phyloP scores from a whole-genome alignment of 2,888 invertebrate species.

The Papilio protenor region DNA sequence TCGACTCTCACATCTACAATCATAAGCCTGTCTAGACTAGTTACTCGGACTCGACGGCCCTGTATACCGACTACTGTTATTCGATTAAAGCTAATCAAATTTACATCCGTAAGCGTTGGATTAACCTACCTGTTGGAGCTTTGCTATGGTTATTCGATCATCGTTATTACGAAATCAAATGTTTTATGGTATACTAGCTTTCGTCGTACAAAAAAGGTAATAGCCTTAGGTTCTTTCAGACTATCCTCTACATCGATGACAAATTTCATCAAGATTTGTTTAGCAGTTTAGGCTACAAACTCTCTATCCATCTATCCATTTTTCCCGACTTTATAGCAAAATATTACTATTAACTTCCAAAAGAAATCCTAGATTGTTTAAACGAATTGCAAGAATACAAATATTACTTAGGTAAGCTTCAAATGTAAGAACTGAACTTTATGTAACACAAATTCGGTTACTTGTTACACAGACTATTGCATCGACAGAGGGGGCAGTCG shows the following conservation, averaged over 20 bases:
- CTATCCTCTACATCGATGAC: too few relatives aligned
- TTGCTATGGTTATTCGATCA: constrained; percentile 36
- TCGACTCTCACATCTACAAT: constrained; percentile 46
- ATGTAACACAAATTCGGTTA: background rate
- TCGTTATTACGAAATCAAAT: constrained; percentile 35
- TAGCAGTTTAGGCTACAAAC: too few relatives aligned
- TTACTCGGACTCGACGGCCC: constrained; percentile 42
- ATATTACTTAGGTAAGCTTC: too few relatives aligned
- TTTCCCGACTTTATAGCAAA: background rate
- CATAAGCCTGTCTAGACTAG: constrained; percentile 45
- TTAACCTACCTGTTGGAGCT: constrained; percentile 47
- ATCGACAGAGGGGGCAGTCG: background rate
- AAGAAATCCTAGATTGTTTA: background rate
- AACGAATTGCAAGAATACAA: too few relatives aligned
- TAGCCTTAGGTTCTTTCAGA: too few relatives aligned
- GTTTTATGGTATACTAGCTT: constrained; percentile 2
- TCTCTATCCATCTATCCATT: background rate
- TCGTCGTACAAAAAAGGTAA: too few relatives aligned
- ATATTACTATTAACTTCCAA: background rate
- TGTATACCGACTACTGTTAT: constrained; percentile 49
- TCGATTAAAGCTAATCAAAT: constrained; percentile 52
- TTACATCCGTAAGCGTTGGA: constrained; percentile 49
- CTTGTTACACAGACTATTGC: background rate
- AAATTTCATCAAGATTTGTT: too few relatives aligned
- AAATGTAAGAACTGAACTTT: too few relatives aligned